Base-by-base conservation (phyloP, 2,888 invertebrate genomes). In the Drosophila tanythrix region DNA sequence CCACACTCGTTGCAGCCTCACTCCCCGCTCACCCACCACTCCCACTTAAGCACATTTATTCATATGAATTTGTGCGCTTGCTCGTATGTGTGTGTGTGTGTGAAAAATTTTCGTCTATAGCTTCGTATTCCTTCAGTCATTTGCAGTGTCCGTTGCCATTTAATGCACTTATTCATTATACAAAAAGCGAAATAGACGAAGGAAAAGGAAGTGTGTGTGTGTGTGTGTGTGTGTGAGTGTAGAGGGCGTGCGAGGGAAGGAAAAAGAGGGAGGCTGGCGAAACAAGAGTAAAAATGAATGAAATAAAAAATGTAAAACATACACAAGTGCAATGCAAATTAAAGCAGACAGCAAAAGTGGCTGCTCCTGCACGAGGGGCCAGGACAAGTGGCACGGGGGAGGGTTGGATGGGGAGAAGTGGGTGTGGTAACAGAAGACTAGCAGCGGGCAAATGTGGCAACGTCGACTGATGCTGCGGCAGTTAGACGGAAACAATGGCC, bases 261-360 rank as follows among this genome's bases (percentile, higher is more conserved):
- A 48, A 48, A 53, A 7, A 25, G 35, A 35, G 21, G 3, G n/a
- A 15, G 62, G 55, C 60, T 63, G 72, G 82, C 83, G 74, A 75
- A 76, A 89, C 79, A 90, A 89, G 89, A 81, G 84, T 89, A 79
- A 74, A 87, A 89, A 87, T 84, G 90, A 89, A 89, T 89, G 82
- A 87, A 90, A 88, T 89, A 90, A 87, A 90, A 87, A 87, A 88
- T 88, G 89, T 90, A 89, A 89, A 89, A 90, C 87, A 87, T 85
- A 82, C 88, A 87, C 89, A 87, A 90, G 90, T 90, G 89, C 90
- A 87, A 89, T 89, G 90, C 87, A 87, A 87, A 87, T 87, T 87
- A 87, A 87, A 89, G 87, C 87, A 90, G 87, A 87, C 87, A 88
- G 89, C 90, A 88, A 87, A 87, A 87, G 87, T 87, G 87, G 89